Conservation (phyloP, 2,113 vertebrate genomes). For the Oplegnathus fasciatus region DNA sequence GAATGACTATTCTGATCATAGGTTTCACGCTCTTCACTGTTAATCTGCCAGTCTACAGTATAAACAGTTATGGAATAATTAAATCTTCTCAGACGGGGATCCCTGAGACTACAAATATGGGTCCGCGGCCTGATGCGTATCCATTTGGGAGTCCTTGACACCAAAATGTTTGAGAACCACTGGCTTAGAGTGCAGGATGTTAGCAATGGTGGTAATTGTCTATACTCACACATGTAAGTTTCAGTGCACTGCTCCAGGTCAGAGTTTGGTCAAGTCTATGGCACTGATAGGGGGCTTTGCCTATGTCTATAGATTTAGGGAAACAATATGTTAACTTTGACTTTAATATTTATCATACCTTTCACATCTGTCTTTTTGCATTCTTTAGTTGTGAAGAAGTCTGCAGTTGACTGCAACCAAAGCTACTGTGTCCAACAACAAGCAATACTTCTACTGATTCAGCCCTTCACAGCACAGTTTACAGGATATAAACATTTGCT, state of each 20-base stretch:
- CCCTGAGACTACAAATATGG: too few species aligned
- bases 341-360: constrained; percentile 3
- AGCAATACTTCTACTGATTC: constrained; percentile 27
- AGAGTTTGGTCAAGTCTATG: not conserved
- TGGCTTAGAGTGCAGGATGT: too few species aligned
- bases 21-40: too few species aligned
- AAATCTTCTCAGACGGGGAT: too few species aligned
- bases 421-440: constrained; percentile 10
- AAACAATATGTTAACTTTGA: not conserved
- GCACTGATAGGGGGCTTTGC: not conserved
- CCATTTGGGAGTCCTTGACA: too few species aligned
- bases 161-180: too few species aligned
- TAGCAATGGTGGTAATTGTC: too few species aligned
- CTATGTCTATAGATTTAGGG: not conserved
- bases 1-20: too few species aligned
- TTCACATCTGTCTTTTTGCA: constrained; percentile 58
- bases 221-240: not conserved
- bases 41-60: too few species aligned
- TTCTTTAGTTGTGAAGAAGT: constrained; percentile 41
- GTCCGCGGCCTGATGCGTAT: too few species aligned
- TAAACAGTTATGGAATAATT: too few species aligned
- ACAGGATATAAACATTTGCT: not conserved
- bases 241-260: not conserved
- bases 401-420: constrained; percentile 23
- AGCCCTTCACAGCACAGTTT: constrained; percentile 18